A percentile compares a stretch with the other conserved stretches of the same genome.
Conservation (phyloP, 1,140 invertebrate species). For the Drosophila lacteicornis region DNA sequence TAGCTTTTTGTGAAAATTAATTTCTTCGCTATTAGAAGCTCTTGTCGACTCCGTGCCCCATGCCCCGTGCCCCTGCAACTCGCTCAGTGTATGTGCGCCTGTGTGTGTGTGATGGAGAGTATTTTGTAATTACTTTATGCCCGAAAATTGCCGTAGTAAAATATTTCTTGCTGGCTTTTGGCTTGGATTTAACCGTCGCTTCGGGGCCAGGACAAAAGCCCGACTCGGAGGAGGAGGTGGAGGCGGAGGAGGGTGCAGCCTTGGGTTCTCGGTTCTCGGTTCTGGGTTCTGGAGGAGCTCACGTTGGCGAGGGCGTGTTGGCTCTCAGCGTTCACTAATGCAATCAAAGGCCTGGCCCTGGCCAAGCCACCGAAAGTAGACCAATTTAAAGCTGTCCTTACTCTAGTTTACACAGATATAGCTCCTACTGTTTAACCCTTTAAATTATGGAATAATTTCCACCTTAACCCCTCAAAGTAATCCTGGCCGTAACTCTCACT, state of each 20-base stretch:
- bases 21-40: conserved; percentile 78
- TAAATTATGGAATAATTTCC: no score
- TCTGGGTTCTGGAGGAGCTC: neutral
- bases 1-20: conserved; percentile 82
- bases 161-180: conserved; percentile 68
- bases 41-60: conserved; percentile 24
- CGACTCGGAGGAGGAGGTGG: neutral
- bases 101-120: conserved; percentile 53
- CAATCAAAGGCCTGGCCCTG: conserved; percentile 64
- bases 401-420: neutral
- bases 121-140: conserved; percentile 82
- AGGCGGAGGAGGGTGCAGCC: neutral
- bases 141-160: conserved; percentile 79
- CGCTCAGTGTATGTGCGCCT: conserved; percentile 14
- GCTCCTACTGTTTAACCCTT: no score
- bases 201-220: conserved; percentile 24
- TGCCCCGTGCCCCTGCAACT: conserved; percentile 12
- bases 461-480: no score
- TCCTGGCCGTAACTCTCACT: no score
- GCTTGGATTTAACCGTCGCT: conserved; percentile 40
- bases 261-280: neutral
- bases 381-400: conserved; percentile 12
- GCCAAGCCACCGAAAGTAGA: conserved; percentile 46
- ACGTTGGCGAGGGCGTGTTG: neutral
- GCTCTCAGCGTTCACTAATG: conserved; percentile 59